Evolutionary conservation across 2,113 vertebrate genomes (phyloP).

Genomic region (Epinephelus cyanopodus): DNA sequence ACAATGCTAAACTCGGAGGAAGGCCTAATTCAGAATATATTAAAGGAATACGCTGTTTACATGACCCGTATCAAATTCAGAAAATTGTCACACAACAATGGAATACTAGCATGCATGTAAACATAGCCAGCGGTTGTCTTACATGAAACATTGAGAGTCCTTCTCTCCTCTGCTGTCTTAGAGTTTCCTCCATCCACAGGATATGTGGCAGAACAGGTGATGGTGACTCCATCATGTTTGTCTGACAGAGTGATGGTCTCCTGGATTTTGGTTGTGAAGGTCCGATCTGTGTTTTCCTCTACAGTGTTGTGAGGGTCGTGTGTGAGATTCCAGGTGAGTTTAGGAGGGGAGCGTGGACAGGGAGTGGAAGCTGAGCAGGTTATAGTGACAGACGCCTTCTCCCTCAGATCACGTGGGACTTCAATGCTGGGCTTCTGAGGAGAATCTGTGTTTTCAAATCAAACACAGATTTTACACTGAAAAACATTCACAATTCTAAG

Average conservation of each 20-base stretch:
- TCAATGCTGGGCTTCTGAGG: constrained; percentile 38
- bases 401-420: constrained; percentile 30
- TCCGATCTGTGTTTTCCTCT: constrained; percentile 11
- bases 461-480: not conserved
- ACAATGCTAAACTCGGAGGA: too few relatives aligned
- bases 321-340: constrained; percentile 54
- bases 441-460: constrained; percentile 34
- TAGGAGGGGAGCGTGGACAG: constrained; percentile 53
- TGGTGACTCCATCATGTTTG: constrained; percentile 31
- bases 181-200: constrained; percentile 15
- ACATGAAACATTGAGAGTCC: constrained; percentile 56
- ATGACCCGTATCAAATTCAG: too few relatives aligned
- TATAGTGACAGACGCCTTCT: constrained; percentile 25
- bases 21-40: too few relatives aligned
- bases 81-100: too few relatives aligned
- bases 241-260: constrained; percentile 44
- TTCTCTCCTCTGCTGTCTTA: constrained; percentile 5
- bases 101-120: too few relatives aligned
- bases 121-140: not conserved
- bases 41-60: too few relatives aligned
- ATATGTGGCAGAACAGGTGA: constrained; percentile 59
- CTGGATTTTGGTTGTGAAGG: constrained; percentile 25
- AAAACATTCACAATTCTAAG: too few relatives aligned
- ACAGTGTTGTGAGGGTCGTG: not conserved
- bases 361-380: constrained; percentile 62